Evolutionary conservation across 1,140 invertebrate genomes (phyloP).

Genomic region (Drosophila arawakana): DNA sequence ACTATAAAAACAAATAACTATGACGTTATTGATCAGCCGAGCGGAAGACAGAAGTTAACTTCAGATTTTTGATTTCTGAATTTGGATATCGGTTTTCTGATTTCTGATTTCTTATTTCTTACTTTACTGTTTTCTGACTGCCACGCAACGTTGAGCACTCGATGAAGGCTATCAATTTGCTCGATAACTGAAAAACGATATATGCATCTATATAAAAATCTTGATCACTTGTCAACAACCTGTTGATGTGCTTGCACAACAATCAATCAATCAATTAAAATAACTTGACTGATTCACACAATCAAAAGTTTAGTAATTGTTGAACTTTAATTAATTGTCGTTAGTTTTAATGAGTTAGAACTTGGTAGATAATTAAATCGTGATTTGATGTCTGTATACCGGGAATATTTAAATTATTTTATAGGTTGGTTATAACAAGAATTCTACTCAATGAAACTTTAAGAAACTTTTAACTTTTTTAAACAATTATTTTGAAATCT

Average conservation of each 20-base stretch:
- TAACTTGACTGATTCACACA: neutral
- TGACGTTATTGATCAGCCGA: constrained; percentile 49
- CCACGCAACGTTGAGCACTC: constrained; percentile 43
- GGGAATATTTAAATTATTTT: no score
- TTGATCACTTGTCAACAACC: constrained; percentile 7
- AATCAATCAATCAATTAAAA: neutral
- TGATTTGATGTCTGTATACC: no score
- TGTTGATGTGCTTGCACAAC: constrained; percentile 19
- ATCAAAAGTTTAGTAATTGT: neutral
- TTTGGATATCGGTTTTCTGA: no score
- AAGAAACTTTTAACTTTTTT: no score
- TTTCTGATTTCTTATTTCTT: no score
- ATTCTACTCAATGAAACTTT: no score
- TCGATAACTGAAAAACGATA: neutral
- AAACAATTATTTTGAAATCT: no score
- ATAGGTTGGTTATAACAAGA: no score
- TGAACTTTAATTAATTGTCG: neutral
- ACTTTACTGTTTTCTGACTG: neutral
- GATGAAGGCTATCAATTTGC: constrained; percentile 28
- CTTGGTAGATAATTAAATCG: no score
- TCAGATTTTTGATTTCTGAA: neutral
- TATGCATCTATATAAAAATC: neutral
- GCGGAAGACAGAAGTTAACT: constrained; percentile 31
- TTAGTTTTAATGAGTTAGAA: no score
- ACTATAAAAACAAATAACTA: constrained; percentile 22